These are phyloP conservation scores for Clarias platycephalus DNA, from an alignment of 2,797 vertebrate species.

Conservation along the genomic window DNA sequence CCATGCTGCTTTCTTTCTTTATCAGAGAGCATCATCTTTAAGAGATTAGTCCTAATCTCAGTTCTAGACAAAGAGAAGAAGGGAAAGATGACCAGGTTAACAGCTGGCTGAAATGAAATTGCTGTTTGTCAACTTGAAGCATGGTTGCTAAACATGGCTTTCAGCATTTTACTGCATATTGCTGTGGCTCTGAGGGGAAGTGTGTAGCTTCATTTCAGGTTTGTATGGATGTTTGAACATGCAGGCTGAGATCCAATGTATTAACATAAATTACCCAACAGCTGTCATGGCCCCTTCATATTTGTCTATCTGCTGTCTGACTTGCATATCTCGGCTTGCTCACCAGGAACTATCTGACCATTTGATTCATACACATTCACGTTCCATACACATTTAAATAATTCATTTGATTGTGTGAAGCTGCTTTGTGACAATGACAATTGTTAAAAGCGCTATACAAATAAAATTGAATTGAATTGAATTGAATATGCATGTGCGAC, in stretches of 20 bases:
- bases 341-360: no score
- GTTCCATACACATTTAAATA: no score
- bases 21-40: constrained; percentile 59
- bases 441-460: no score
- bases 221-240: background rate
- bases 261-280: constrained; percentile 39
- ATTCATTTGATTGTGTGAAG: no score
- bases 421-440: no score
- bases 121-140: constrained; percentile 48
- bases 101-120: constrained; percentile 64
- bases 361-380: no score
- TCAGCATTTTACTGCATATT: background rate
- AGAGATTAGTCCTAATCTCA: constrained; percentile 75
- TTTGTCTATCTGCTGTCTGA: constrained; percentile 1
- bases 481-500: background rate
- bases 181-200: background rate
- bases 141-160: constrained; percentile 19
- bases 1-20: constrained; percentile 58
- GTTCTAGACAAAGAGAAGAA: constrained; percentile 68
- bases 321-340: no score
- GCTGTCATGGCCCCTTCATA: background rate
- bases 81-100: background rate
- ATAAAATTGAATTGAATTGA: no score
- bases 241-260: background rate
- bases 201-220: background rate